phyloP scores from a whole-genome alignment of 1,140 invertebrate species.

The Prorops nasuta region DNA sequence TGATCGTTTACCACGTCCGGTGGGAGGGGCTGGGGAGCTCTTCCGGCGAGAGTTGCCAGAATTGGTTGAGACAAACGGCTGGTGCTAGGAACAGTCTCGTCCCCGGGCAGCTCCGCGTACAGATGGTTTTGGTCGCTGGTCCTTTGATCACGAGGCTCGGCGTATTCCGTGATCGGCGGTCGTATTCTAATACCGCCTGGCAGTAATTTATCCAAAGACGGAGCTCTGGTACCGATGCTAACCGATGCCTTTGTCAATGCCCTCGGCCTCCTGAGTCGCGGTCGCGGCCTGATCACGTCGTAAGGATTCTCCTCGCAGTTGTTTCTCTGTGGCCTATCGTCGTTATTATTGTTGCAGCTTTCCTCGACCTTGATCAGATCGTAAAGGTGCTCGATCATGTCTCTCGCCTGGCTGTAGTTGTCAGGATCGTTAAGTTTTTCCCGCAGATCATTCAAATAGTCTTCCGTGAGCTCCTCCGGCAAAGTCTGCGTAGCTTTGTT shows the following conservation, averaged over 20 bases:
- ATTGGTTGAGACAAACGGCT: constrained; percentile 51
- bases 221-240: constrained; percentile 62
- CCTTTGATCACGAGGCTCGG: constrained; percentile 55
- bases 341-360: constrained; percentile 65
- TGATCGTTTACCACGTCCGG: constrained; percentile 42
- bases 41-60: constrained; percentile 28
- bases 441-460: constrained; percentile 67
- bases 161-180: constrained; percentile 56
- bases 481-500: constrained; percentile 72
- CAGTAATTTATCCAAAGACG: constrained; percentile 63
- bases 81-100: constrained; percentile 51
- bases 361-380: constrained; percentile 76
- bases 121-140: constrained; percentile 51
- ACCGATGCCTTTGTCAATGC: constrained; percentile 54
- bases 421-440: constrained; percentile 71
- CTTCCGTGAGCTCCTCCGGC: constrained; percentile 72
- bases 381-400: constrained; percentile 77
- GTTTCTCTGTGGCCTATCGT: constrained; percentile 32
- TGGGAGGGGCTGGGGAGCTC: constrained; percentile 42
- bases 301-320: constrained; percentile 66
- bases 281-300: constrained; percentile 60
- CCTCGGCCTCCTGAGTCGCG: constrained; percentile 45
- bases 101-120: constrained; percentile 57
- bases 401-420: constrained; percentile 70
- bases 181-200: constrained; percentile 44